Conservation (phyloP, 2,113 vertebrate genomes). For the Poecilia latipinna region DNA sequence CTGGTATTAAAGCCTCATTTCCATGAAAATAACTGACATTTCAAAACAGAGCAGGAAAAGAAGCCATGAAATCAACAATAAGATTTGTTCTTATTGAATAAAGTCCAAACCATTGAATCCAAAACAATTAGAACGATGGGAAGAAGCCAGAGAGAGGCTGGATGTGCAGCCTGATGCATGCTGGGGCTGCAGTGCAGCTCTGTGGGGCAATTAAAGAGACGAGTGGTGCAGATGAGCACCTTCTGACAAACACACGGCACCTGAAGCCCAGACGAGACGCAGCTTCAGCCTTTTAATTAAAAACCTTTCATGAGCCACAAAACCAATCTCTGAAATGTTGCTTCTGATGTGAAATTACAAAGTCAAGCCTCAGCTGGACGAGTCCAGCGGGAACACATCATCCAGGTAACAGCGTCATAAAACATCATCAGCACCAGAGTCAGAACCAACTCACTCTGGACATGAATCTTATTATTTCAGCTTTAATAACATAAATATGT, state of each 20-base stretch:
- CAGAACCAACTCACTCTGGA: neutral
- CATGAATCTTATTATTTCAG: neutral
- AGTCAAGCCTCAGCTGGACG: neutral
- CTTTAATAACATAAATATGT: neutral
- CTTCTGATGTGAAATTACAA: neutral
- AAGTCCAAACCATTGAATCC: neutral
- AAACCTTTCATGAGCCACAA: neutral
- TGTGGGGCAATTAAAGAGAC: conserved; percentile 52
- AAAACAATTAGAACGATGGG: neutral
- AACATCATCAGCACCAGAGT: too few relatives aligned
- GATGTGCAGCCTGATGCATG: neutral
- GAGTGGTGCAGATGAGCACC: conserved; percentile 38
- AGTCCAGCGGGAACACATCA: neutral
- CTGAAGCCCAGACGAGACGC: neutral
- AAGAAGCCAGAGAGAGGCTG: neutral
- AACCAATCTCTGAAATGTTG: neutral
- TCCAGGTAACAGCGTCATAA: neutral
- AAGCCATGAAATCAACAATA: neutral
- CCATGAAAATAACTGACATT: too few relatives aligned
- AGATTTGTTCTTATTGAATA: neutral
- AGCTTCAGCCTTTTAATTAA: neutral
- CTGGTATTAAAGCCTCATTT: neutral
- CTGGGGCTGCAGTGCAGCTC: conserved; percentile 14
- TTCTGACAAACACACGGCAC: conserved; percentile 17
- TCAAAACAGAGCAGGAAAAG: too few relatives aligned